These are phyloP conservation scores for Jordanella pulchra DNA, from an alignment of 2,797 vertebrate genomes.

Conservation along the genomic window DNA sequence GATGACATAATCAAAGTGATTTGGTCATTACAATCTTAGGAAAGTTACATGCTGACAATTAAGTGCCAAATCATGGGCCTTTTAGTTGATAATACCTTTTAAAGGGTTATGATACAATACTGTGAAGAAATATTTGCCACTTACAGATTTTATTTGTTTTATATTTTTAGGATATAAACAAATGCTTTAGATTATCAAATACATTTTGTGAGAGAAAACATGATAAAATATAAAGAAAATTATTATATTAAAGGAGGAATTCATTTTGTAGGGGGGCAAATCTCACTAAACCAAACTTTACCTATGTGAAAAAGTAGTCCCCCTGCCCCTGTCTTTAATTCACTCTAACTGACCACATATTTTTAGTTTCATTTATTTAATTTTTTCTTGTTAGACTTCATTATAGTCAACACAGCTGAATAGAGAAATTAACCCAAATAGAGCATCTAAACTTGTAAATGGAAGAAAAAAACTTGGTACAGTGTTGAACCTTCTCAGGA, in stretches of 20 bases:
- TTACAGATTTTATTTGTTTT: background rate
- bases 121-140: background rate
- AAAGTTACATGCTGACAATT: conserved; percentile 20
- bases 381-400: background rate
- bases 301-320: background rate
- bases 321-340: background rate
- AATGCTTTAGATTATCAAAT: conserved; percentile 5
- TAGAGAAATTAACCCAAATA: background rate
- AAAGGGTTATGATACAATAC: background rate
- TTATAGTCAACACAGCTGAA: background rate
- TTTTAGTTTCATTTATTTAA: background rate
- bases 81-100: background rate
- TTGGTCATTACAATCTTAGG: conserved; percentile 32
- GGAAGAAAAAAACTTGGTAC: background rate
- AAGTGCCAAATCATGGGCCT: conserved; percentile 6
- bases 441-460: too few species aligned
- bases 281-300: background rate
- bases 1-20: conserved; percentile 26
- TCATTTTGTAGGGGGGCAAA: background rate
- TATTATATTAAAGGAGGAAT: background rate
- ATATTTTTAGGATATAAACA: background rate
- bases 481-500: background rate
- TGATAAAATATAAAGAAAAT: background rate
- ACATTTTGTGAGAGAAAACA: conserved; percentile 11
- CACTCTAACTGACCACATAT: background rate